These are phyloP conservation scores for Prinia subflava DNA, from an alignment of 2,113 vertebrate genomes.

Conservation along the genomic window DNA sequence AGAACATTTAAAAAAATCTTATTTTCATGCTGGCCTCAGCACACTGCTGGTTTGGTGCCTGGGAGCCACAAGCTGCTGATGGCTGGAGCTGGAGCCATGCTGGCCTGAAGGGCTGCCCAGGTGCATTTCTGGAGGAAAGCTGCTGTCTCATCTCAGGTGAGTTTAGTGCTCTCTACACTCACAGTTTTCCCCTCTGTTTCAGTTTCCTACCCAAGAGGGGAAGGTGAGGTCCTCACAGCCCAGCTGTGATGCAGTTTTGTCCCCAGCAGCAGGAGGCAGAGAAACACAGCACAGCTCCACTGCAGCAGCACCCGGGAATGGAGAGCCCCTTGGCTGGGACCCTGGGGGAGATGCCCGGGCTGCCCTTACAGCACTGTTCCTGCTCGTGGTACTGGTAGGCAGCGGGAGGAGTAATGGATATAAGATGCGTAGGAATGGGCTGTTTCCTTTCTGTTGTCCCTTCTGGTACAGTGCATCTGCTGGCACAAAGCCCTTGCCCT, in stretches of 20 bases:
- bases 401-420: not conserved
- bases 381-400: not conserved
- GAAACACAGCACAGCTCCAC: fast-evolving
- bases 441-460: not conserved
- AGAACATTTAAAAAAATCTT: not conserved
- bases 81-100: not conserved
- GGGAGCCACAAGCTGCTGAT: not conserved
- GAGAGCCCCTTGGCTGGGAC: not conserved
- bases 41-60: not conserved
- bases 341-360: not conserved
- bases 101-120: too few relatives aligned
- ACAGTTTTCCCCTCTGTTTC: fast-evolving
- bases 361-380: not conserved
- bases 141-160: not conserved
- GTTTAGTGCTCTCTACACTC: not conserved
- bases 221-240: not conserved
- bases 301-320: not conserved
- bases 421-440: fast-evolving
- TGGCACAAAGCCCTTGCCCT: not conserved
- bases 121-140: not conserved
- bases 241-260: not conserved
- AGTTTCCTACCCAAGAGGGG: not conserved
- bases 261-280: not conserved
- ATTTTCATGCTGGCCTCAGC: not conserved
- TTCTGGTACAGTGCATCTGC: not conserved